Evolutionary conservation across 2,888 invertebrate species (phyloP).

Genomic region (Plagodis dolabraria): DNA sequence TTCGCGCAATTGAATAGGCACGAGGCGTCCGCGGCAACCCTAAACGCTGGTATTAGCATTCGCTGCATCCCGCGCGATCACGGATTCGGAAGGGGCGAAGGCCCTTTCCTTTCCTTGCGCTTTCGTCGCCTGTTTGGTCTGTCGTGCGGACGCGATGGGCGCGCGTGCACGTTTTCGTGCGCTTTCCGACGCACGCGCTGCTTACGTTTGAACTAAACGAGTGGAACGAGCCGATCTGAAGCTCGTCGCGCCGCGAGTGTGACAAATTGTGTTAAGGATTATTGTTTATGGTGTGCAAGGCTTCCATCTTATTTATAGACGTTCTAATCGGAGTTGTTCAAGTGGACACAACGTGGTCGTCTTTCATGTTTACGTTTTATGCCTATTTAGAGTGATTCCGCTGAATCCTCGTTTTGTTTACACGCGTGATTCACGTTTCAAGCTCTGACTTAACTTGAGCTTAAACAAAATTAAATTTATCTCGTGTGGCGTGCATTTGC

Average conservation of each 20-base stretch:
- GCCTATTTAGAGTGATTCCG: slow-evolving; percentile 65
- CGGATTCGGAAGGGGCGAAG: slow-evolving; percentile 80
- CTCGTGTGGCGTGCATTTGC: slow-evolving; percentile 38
- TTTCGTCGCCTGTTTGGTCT: slow-evolving; percentile 71
- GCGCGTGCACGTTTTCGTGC: slow-evolving; percentile 73
- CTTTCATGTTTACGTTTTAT: slow-evolving; percentile 71
- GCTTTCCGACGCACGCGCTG: slow-evolving; percentile 59
- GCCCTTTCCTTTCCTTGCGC: slow-evolving; percentile 68
- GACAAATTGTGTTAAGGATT: slow-evolving; percentile 69
- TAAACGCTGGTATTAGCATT: slow-evolving; percentile 66
- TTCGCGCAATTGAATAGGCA: slow-evolving; percentile 26
- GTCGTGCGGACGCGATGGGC: slow-evolving; percentile 75
- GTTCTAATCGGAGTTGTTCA: slow-evolving; percentile 62
- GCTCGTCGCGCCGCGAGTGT: slow-evolving; percentile 53
- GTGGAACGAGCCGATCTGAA: slow-evolving; percentile 37
- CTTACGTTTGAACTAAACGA: slow-evolving; percentile 31
- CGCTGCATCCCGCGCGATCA: slow-evolving; percentile 80
- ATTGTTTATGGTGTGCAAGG: slow-evolving; percentile 73
- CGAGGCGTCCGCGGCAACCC: slow-evolving; percentile 47
- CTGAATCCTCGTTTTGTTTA: slow-evolving; percentile 69
- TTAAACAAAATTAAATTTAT: slow-evolving; percentile 50
- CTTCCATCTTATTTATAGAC: slow-evolving; percentile 65
- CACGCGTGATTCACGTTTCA: slow-evolving; percentile 68
- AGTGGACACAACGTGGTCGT: slow-evolving; percentile 56
- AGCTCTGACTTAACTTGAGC: slow-evolving; percentile 59